These are phyloP conservation scores for Chunga burmeisteri DNA, from an alignment of 2,113 vertebrate genomes.

Conservation along the genomic window DNA sequence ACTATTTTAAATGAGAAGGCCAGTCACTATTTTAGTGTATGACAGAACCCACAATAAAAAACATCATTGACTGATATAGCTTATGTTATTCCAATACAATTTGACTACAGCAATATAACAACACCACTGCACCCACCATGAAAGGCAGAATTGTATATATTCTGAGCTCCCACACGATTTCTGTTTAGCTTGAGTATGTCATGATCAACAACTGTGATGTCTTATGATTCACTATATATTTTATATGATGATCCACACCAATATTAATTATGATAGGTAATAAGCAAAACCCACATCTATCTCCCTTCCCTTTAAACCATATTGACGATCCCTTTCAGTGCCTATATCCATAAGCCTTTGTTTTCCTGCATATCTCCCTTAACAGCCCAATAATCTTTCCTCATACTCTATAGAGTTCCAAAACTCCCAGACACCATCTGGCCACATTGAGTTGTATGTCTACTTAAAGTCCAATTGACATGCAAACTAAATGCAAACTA, in stretches of 20 bases:
- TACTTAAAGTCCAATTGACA: slow-evolving; percentile 71
- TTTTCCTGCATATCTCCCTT: slow-evolving; percentile 46
- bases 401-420: slow-evolving; percentile 61
- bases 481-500: slow-evolving; percentile 73
- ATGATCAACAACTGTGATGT: not conserved
- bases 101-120: not conserved
- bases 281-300: not conserved
- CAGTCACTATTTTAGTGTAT: not conserved
- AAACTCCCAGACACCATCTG: slow-evolving; percentile 73
- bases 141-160: not conserved
- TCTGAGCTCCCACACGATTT: not conserved
- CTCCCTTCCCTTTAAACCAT: slow-evolving; percentile 5
- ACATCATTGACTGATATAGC: not conserved
- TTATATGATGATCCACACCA: not conserved
- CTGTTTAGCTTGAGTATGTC: not conserved
- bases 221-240: not conserved
- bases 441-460: slow-evolving; percentile 56
- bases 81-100: not conserved
- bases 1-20: not conserved
- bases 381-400: slow-evolving; percentile 59
- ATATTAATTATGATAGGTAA: slow-evolving; percentile 30
- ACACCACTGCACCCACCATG: not conserved
- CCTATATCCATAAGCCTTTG: slow-evolving; percentile 39
- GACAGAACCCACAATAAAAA: not conserved
- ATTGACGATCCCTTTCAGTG: not conserved